Base-by-base conservation (phyloP, 2,113 vertebrate genomes). In the Gymnogyps californianus region DNA sequence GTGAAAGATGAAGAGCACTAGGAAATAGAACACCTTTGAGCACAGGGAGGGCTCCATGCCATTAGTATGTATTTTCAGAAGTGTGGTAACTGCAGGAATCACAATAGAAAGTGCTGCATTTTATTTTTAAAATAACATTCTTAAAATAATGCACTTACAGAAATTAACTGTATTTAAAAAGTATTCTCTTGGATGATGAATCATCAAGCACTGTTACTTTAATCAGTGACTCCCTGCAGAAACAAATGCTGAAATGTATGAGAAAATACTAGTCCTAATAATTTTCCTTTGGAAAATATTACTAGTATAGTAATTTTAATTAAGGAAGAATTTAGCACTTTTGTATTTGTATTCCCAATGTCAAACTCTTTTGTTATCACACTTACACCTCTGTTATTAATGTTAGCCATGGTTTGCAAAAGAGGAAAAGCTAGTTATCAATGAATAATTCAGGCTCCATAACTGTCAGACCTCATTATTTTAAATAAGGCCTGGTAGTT, bases 401-500 rank as follows among this genome's bases (percentile, higher is more conserved):
- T 98, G 97, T 97, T 98, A 96, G 90, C 96, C 96, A 61, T 98
- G 97, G 96, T 97, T 98, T 98, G 96, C 93, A 96, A 97, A 98
- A 97, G 97, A 98, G 97, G 95, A 98, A 98, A 98, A 98, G 90
- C 97, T 98, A 97, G 97, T 98, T 98, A 98, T 98, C 98, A 98
- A 98, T 98, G 98, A 98, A 98, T 98, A 98, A 98, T 98, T 98
- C 98, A 98, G 96, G 96, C 93, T 98, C 96, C 93, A 96, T 98
- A 98, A 98, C 98, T 98, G 98, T 98, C 98, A 98, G 98, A 98
- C 97, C 98, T 98, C 98, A 98, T 98, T 98, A 98, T 98, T 98
- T 98, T 98, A 98, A 98, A 98, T 98, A 98, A 96, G 97, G 93
- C 97, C 96, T 98, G 76, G 98, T 98, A 98, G 96, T 97, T 98